Evolutionary conservation across 2,797 vertebrate species (phyloP).

Genomic region (Macrochelys suwanniensis): DNA sequence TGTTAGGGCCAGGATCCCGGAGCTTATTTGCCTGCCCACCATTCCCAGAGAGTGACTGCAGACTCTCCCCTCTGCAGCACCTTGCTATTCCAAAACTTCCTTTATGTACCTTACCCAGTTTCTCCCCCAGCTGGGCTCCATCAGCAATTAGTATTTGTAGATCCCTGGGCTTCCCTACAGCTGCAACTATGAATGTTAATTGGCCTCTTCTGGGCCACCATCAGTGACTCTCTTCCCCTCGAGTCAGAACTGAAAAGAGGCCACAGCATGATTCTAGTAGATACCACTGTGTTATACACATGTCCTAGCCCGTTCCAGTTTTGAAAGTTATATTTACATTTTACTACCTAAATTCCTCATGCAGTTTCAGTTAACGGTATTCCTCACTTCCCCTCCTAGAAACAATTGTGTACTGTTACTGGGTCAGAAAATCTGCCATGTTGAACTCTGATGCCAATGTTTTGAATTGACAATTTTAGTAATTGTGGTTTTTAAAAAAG

Average conservation of each 20-base stretch:
- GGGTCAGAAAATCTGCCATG: neutral
- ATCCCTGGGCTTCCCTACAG: neutral
- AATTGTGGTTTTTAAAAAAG: neutral
- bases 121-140: no score
- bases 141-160: neutral
- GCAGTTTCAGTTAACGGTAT: neutral
- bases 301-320: neutral
- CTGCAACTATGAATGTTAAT: neutral
- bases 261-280: accelerated
- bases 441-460: neutral
- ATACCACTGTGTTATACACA: neutral
- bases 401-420: neutral
- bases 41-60: no score
- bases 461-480: neutral
- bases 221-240: neutral
- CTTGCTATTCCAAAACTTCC: no score
- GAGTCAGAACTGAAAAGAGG: neutral
- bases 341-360: neutral
- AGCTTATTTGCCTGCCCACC: no score
- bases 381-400: neutral
- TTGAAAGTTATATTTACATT: neutral
- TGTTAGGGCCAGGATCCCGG: no score
- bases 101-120: no score
- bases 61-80: no score
- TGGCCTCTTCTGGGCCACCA: neutral